phyloP scores from a whole-genome alignment of 2,113 vertebrate species.

The Calyptommatus sinebrachiatus region DNA sequence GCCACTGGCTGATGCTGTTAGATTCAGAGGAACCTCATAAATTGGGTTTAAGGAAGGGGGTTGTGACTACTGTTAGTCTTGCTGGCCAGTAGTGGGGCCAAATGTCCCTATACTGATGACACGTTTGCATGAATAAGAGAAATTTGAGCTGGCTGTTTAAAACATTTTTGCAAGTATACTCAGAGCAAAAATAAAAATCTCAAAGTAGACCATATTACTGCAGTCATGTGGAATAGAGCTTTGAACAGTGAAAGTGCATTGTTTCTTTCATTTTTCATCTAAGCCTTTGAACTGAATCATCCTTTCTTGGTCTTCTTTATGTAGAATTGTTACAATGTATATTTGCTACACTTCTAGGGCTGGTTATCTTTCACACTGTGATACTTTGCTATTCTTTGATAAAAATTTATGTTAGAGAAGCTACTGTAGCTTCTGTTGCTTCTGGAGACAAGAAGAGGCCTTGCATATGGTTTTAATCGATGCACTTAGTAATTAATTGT shows the following conservation, averaged over 20 bases:
- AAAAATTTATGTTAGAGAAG: neutral
- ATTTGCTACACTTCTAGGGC: neutral
- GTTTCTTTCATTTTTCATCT: neutral
- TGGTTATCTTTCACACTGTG: neutral
- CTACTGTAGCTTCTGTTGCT: neutral
- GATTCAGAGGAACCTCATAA: no score
- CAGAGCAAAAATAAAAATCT: neutral
- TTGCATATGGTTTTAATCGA: neutral
- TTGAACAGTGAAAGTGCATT: neutral
- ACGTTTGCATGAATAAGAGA: neutral
- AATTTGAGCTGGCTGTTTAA: neutral
- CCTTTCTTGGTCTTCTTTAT: neutral
- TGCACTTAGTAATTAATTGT: constrained; percentile 9
- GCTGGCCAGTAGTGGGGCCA: neutral
- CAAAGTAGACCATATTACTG: no score
- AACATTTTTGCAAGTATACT: no score
- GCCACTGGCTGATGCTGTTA: no score
- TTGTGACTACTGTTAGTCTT: no score
- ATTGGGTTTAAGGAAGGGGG: no score
- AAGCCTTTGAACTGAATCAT: neutral
- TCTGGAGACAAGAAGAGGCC: neutral
- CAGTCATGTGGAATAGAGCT: neutral
- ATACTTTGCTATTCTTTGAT: no score
- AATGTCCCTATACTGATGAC: neutral
- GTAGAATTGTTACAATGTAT: neutral